phyloP scores from a whole-genome alignment of 1,140 invertebrate species.

The Theocolax elegans region DNA sequence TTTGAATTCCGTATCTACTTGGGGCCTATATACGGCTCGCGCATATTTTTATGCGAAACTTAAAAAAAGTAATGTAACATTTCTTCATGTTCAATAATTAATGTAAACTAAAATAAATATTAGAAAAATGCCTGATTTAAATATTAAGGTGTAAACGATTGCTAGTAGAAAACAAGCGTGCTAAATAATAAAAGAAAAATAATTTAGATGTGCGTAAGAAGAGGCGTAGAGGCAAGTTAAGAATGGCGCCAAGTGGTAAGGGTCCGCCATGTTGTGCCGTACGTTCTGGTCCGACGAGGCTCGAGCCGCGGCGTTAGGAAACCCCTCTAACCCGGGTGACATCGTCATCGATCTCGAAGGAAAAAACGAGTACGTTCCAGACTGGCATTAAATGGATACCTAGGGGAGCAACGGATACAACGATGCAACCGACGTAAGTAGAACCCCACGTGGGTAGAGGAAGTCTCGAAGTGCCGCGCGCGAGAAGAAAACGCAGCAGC shows the following conservation, averaged over 20 bases:
- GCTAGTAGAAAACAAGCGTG: no score
- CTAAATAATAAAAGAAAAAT: no score
- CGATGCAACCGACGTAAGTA: constrained; percentile 35
- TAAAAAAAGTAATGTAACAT: no score
- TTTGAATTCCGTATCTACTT: background rate
- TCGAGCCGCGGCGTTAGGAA: constrained; percentile 6
- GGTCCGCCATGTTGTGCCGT: constrained; percentile 32
- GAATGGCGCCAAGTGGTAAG: constrained; percentile 26
- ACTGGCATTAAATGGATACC: background rate
- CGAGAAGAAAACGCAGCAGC: background rate
- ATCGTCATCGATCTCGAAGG: background rate
- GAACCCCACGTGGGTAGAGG: constrained; percentile 28
- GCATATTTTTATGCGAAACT: no score
- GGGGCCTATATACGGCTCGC: no score
- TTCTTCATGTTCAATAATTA: background rate
- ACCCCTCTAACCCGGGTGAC: constrained; percentile 1
- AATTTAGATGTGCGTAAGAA: no score
- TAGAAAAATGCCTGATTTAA: no score
- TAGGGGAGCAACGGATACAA: background rate
- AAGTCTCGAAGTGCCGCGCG: constrained; percentile 12
- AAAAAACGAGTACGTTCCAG: background rate
- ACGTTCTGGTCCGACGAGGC: background rate
- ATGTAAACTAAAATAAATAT: background rate
- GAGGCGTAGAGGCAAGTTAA: no score
- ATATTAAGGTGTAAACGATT: no score